Evolutionary conservation across 2,888 invertebrate species (phyloP).

Genomic region (Ganaspis brasiliensis): DNA sequence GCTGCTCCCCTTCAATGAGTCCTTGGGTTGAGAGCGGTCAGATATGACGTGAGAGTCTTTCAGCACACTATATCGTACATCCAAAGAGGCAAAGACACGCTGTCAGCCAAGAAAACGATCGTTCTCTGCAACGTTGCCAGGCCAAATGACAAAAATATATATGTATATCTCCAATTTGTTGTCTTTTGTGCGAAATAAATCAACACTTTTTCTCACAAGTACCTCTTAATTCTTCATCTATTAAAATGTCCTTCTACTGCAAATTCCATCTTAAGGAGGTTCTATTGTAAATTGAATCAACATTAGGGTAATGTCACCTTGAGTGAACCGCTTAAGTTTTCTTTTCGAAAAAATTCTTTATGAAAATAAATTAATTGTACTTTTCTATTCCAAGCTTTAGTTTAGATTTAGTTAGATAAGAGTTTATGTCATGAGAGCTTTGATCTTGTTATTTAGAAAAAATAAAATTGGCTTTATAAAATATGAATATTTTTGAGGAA

Average conservation of each 20-base stretch:
- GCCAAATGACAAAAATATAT: constrained; percentile 6
- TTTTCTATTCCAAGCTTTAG: too few species aligned
- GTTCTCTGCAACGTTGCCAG: constrained; percentile 34
- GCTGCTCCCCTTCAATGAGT: constrained; percentile 59
- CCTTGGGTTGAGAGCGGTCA: constrained; percentile 61
- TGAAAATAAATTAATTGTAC: too few species aligned
- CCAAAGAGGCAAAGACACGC: constrained; percentile 21
- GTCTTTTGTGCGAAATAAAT: constrained; percentile 1
- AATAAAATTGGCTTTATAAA: too few species aligned
- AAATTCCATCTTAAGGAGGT: too few species aligned
- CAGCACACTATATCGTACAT: constrained; percentile 9
- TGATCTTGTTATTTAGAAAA: too few species aligned
- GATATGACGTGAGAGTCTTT: constrained; percentile 53
- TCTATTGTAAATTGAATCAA: too few species aligned
- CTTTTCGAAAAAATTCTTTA: too few species aligned
- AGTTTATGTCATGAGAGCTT: too few species aligned
- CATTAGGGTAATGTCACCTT: too few species aligned
- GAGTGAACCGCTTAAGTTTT: too few species aligned
- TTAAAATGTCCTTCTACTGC: constrained; percentile 17
- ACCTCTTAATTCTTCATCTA: neutral
- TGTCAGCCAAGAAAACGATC: constrained; percentile 35
- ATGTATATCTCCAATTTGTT: neutral
- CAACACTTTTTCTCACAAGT: neutral
- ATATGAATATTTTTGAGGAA: too few species aligned
- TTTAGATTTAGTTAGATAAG: too few species aligned